phyloP scores from a whole-genome alignment of 2,888 invertebrate species.

The Phyto melanocephala region DNA sequence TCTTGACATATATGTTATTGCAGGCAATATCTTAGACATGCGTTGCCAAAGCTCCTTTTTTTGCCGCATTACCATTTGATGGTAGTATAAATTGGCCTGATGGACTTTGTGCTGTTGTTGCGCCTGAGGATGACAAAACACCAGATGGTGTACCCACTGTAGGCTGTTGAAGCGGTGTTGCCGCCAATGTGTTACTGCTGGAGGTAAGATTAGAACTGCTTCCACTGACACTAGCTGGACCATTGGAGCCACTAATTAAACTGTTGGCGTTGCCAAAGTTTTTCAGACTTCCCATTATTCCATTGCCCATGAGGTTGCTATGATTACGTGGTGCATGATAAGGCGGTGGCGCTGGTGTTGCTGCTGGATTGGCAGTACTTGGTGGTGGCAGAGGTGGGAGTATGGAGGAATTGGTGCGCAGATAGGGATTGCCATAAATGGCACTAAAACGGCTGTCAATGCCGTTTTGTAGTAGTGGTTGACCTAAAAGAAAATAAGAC shows the following conservation, averaged over 20 bases:
- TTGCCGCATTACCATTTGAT: slow-evolving; percentile 77
- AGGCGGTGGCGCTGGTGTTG: slow-evolving; percentile 89
- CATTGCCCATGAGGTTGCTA: slow-evolving; percentile 71
- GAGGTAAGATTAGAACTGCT: slow-evolving; percentile 80
- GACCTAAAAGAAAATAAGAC: slow-evolving; percentile 69
- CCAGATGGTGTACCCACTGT: slow-evolving; percentile 81
- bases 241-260: slow-evolving; percentile 77
- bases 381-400: slow-evolving; percentile 81
- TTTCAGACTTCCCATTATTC: slow-evolving; percentile 81
- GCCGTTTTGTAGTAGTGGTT: slow-evolving; percentile 78
- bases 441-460: slow-evolving; percentile 86
- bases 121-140: slow-evolving; percentile 79
- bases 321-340: slow-evolving; percentile 80
- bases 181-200: slow-evolving; percentile 76
- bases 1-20: no score
- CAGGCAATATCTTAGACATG: slow-evolving; percentile 84
- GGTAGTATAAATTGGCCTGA: slow-evolving; percentile 79
- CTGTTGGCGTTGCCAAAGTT: slow-evolving; percentile 78
- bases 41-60: slow-evolving; percentile 81
- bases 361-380: slow-evolving; percentile 87
- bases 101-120: slow-evolving; percentile 82
- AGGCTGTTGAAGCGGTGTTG: slow-evolving; percentile 80
- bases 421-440: slow-evolving; percentile 93
- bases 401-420: slow-evolving; percentile 83
- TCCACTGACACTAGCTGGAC: slow-evolving; percentile 80